These are phyloP conservation scores for Oikopleura albicans DNA, from an alignment of 23 tunicate species.

Conservation along the genomic window DNA sequence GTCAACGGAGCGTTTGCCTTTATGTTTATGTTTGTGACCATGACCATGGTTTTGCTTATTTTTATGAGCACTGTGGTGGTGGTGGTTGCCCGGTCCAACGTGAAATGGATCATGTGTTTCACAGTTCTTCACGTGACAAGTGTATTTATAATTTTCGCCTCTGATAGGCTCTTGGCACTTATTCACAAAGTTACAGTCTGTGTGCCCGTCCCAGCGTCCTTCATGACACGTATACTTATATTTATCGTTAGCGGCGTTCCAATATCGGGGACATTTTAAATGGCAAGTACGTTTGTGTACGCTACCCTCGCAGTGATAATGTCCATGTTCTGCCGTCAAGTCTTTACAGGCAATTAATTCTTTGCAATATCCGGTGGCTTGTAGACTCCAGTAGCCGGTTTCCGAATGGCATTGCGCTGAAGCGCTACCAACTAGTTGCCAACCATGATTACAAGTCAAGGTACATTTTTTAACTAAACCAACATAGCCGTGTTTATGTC, in stretches of 20 bases:
- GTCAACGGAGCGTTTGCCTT: not conserved
- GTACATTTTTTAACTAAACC: not conserved
- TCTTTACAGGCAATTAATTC: not conserved
- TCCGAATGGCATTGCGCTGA: not conserved
- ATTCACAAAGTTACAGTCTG: not conserved
- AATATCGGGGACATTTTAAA: not conserved
- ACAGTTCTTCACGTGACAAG: not conserved
- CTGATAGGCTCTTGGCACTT: not conserved
- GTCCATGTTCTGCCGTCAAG: not conserved
- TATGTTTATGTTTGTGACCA: no score
- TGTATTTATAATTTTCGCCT: not conserved
- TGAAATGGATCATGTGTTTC: not conserved
- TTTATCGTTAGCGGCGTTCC: not conserved
- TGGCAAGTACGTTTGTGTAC: not conserved
- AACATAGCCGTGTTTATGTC: not conserved
- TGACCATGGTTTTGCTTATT: not conserved
- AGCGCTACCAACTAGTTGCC: not conserved
- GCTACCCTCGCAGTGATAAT: not conserved
- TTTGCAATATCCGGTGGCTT: not conserved
- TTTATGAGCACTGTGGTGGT: not conserved
- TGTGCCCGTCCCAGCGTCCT: not conserved
- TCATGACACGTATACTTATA: not conserved
- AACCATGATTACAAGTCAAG: not conserved
- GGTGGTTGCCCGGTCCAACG: not conserved
- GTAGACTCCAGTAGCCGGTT: not conserved